Evolutionary conservation across 2,797 vertebrate species (phyloP).

Genomic region (Phalloptychus januarius): DNA sequence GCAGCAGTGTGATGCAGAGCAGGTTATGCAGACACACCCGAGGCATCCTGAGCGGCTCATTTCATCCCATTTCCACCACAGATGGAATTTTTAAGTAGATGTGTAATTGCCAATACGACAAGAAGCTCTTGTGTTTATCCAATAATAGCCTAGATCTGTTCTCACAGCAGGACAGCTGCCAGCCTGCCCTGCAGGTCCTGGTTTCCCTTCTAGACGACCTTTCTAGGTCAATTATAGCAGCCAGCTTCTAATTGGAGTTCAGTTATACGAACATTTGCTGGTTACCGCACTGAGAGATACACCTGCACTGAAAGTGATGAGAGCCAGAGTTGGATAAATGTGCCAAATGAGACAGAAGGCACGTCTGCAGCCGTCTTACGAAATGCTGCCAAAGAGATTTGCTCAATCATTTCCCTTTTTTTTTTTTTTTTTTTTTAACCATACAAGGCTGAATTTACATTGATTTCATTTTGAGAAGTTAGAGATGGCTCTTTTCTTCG

Average conservation of each 20-base stretch:
- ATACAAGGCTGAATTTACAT: neutral
- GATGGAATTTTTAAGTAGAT: conserved; percentile 53
- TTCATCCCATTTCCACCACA: conserved; percentile 41
- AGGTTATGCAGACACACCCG: conserved; percentile 31
- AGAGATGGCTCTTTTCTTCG: neutral
- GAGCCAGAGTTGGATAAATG: neutral
- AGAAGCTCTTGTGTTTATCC: conserved; percentile 45
- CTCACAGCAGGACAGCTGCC: conserved; percentile 27
- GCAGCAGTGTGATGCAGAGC: conserved; percentile 30
- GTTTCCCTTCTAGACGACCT: conserved; percentile 20
- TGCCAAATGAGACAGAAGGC: conserved; percentile 8
- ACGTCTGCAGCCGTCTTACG: neutral
- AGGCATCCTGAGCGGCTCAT: conserved; percentile 52
- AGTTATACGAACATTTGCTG: conserved; percentile 8
- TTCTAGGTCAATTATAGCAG: conserved; percentile 12
- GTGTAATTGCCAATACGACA: conserved; percentile 40
- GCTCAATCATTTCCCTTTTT: neutral
- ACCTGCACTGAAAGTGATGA: neutral
- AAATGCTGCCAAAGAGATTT: neutral
- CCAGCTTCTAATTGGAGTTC: conserved; percentile 17
- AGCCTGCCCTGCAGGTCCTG: conserved; percentile 23
- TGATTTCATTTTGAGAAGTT: neutral
- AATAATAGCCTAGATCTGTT: conserved; percentile 18
- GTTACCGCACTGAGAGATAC: conserved; percentile 22
- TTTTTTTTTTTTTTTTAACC: no score